Evolutionary conservation across 1,140 invertebrate genomes (phyloP), one percentile per base, ranked within the genome.

Genomic region (Monomorium pharaonis): DNA sequence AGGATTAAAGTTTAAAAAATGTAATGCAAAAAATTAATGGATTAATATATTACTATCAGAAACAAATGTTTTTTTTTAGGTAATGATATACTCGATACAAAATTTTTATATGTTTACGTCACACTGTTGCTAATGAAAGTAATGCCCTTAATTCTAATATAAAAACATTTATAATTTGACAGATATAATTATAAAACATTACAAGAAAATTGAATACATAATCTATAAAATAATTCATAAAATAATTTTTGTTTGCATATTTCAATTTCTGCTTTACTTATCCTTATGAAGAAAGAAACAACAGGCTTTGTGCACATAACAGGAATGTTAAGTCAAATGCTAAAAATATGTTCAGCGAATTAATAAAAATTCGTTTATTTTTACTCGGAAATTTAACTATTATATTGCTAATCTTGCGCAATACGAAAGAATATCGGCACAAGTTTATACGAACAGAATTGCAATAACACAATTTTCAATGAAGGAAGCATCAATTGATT

Each of bases 281-380:
- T 33, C n/a, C n/a, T 80, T 30, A 16, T 54, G 2, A 12, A 3
- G 37, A 37, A 37, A 37, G 37, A 54, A 69, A 49, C 4, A 78
- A 56, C 2, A 3, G 5, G 14, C 27, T 44, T n/a, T 42, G n/a
- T n/a, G 37, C 49, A 44, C 12, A 27, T 33, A 42, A 67, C n/a
- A 81, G 49, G 51, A 81, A 72, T 81, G 24, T 72, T 72, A 70
- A 56, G 44, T 14, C 14, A 81, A 78, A 65, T 51, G n/a, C 14
- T 18, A 67, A 37, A 30, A 67, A 54, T 51, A 67, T 6, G 5
- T 67, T 51, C n/a, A 5, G 9, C 37, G 51, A 70, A 30, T 56
- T 56, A 18, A 7, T 56, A 27, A 70, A 81, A 69, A 58, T 33
- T 65, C 30, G 3, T 70, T 81, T 56, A 70, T 81, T 58, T 72